A percentile compares a stretch with the other conserved stretches of the same genome.
Evolutionary conservation across 1,140 invertebrate genomes (phyloP).

Genomic region (Aphis craccivora): DNA sequence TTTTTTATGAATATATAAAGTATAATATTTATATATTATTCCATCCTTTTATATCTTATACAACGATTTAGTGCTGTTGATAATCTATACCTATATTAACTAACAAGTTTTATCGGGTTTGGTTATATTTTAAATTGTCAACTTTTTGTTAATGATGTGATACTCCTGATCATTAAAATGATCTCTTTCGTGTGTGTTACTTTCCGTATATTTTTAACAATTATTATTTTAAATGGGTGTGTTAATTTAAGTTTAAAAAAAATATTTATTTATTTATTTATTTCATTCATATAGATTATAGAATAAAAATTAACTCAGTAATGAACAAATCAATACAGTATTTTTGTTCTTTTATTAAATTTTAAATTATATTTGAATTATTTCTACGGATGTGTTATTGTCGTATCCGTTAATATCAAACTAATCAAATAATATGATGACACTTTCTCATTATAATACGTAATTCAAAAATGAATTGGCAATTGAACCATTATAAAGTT

Average conservation of each 20-base stretch:
- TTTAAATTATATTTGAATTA: background rate
- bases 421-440: background rate
- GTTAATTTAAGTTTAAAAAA: background rate
- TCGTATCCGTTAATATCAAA: background rate
- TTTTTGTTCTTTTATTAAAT: too few species aligned
- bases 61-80: background rate
- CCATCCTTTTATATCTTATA: background rate
- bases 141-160: background rate
- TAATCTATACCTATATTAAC: background rate
- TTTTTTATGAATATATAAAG: background rate
- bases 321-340: too few species aligned
- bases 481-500: background rate
- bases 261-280: background rate
- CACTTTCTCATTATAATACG: background rate
- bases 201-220: background rate
- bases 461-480: background rate
- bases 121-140: background rate
- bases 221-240: background rate
- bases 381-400: background rate
- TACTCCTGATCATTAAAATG: background rate
- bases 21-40: background rate
- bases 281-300: background rate
- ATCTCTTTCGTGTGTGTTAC: background rate
- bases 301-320: too few species aligned
- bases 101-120: background rate